Evolutionary conservation across 2,888 invertebrate species (phyloP).

Genomic region (Acleris emargana): DNA sequence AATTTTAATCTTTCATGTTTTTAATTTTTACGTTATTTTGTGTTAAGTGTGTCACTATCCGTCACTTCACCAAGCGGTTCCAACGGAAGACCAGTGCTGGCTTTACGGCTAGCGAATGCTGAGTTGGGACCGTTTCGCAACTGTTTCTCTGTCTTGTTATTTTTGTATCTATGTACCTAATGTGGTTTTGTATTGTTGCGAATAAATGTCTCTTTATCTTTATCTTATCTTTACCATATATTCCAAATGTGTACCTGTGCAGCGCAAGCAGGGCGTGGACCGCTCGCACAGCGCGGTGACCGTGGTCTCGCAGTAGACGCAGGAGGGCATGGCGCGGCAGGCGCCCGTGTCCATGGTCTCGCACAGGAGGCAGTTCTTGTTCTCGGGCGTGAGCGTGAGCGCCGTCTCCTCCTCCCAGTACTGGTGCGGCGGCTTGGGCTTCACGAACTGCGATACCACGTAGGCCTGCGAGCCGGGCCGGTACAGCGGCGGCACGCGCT

Average conservation of each 20-base stretch:
- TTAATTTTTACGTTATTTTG: too few species aligned
- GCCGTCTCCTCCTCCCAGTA: slow-evolving; percentile 78
- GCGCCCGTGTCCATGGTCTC: slow-evolving; percentile 74
- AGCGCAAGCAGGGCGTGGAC: slow-evolving; percentile 71
- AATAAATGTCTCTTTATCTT: too few species aligned
- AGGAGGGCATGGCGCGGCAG: slow-evolving; percentile 74
- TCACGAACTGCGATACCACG: slow-evolving; percentile 73
- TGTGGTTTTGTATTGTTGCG: too few species aligned
- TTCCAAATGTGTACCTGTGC: slow-evolving; percentile 55
- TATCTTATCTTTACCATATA: too few species aligned
- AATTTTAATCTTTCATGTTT: too few species aligned
- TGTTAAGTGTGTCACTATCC: too few species aligned
- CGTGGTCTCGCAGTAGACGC: slow-evolving; percentile 75
- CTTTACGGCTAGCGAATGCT: too few species aligned
- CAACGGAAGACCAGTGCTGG: too few species aligned
- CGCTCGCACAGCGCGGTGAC: slow-evolving; percentile 75
- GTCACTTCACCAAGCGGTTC: too few species aligned
- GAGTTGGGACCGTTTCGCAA: too few species aligned
- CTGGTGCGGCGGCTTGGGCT: slow-evolving; percentile 74
- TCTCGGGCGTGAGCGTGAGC: slow-evolving; percentile 65
- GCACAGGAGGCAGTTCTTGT: slow-evolving; percentile 74
- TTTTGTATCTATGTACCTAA: too few species aligned
- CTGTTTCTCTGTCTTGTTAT: too few species aligned
- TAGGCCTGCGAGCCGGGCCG: slow-evolving; percentile 76
- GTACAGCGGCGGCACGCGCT: slow-evolving; percentile 69